Conservation (phyloP, 2,888 invertebrate genomes). For the Sphaeridia pumilis region DNA sequence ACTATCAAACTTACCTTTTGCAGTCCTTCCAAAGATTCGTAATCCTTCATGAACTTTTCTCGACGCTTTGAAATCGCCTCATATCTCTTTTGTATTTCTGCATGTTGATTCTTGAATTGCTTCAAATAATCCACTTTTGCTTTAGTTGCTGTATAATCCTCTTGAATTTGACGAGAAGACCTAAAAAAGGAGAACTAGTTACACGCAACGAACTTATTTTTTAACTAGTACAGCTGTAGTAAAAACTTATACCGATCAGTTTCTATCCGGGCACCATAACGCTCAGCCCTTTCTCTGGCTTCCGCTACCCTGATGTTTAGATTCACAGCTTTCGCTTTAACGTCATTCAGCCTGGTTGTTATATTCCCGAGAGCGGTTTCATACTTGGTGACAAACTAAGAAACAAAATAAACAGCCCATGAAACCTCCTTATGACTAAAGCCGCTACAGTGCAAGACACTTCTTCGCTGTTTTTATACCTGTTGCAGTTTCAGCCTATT, state of each 20-base stretch:
- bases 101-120: conserved; percentile 1
- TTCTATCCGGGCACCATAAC: too few relatives aligned
- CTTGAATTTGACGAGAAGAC: too few relatives aligned
- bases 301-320: neutral
- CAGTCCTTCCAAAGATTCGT: neutral
- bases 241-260: too few relatives aligned
- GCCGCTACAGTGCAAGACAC: too few relatives aligned
- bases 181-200: too few relatives aligned
- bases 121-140: conserved; percentile 1
- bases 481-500: neutral
- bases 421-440: neutral
- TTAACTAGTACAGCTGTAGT: too few relatives aligned
- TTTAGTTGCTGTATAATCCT: too few relatives aligned
- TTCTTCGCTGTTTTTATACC: too few relatives aligned
- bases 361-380: neutral
- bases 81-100: neutral
- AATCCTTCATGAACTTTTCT: neutral
- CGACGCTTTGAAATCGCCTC: conserved; percentile 4
- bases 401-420: neutral
- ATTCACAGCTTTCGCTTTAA: conserved; percentile 1
- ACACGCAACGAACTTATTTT: too few relatives aligned
- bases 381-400: neutral
- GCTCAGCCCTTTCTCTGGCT: conserved; percentile 1
- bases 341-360: neutral
- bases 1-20: conserved; percentile 1